Conservation (phyloP, 1,140 invertebrate genomes). For the Paralvinella palmiformis region DNA sequence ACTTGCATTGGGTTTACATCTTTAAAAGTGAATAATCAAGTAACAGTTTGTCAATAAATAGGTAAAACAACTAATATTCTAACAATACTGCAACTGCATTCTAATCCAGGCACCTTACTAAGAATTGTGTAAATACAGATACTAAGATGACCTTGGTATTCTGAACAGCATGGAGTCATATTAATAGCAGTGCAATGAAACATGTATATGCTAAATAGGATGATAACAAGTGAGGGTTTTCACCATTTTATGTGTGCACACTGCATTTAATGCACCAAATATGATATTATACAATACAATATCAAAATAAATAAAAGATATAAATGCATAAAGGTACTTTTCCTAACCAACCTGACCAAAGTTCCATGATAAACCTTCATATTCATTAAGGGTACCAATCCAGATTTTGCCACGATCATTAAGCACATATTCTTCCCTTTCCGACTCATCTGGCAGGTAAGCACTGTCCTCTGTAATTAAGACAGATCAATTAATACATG, state of each 20-base stretch:
- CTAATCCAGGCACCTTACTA: too few relatives aligned
- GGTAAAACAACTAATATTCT: too few relatives aligned
- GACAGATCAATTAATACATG: neutral
- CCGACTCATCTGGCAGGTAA: conserved; percentile 60
- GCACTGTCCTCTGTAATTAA: conserved; percentile 42
- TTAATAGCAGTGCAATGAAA: too few relatives aligned
- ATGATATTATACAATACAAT: neutral
- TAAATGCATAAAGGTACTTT: neutral
- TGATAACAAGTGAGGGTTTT: too few relatives aligned
- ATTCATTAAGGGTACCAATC: conserved; percentile 68
- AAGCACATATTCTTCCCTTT: conserved; percentile 75
- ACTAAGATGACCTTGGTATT: too few relatives aligned
- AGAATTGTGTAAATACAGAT: too few relatives aligned
- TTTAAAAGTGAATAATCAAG: too few relatives aligned
- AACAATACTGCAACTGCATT: too few relatives aligned
- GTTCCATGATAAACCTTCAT: conserved; percentile 71
- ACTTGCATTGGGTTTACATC: too few relatives aligned
- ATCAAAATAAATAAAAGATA: neutral
- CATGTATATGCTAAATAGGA: too few relatives aligned
- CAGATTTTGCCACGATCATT: conserved; percentile 86
- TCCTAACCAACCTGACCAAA: conserved; percentile 68
- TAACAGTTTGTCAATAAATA: too few relatives aligned
- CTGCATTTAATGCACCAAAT: neutral
- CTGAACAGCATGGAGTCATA: too few relatives aligned
- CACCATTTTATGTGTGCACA: neutral